Base-by-base conservation (phyloP, 23 tunicate genomes). In the Aplidium turbinatum region DNA sequence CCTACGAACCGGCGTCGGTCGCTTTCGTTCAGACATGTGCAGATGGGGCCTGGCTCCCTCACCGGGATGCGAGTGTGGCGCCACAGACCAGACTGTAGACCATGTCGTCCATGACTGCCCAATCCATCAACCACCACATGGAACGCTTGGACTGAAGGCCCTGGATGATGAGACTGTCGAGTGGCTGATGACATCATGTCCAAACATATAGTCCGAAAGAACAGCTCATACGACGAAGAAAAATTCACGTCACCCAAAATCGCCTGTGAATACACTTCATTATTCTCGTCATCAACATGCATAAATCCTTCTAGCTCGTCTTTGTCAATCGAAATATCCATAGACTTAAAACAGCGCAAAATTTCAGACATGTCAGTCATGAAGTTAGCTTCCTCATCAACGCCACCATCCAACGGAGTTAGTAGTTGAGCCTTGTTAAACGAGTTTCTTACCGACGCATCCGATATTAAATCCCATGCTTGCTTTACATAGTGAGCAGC, bases 401-500 rank as follows among this genome's bases (percentile, higher is more conserved):
- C 74, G 55, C 74, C 74, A 39, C 63, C 22, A 39, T 18, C 74
- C 74, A 68, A 39, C 31, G 63, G 68, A 61, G 68, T 68, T 68
- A 39, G 63, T 22, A 68, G 57, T 68, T 68, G 57, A 23, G 74
- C 63, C 58, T 68, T 68, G 74, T 68, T 68, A 23, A 68, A 68
- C 24, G 63, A 38, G 57, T 68, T 68, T 40, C 57, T 38, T 68
- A 68, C 28, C 23, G 74, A 38, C 63, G 23, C 63, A 39, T 68
- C 57, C 63, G 74, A 68, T 68, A 68, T 68, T 39, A 40, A 38
- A 39, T 68, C 63, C 74, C 35, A 61, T 61, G 68, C 68, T 61
- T 61, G 68, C 68, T 61, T 61, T 29, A 61, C 68, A 61, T 61
- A 68, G 55, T 68, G 74, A 68, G 74, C 74, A n/a, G 74, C 74